Evolutionary conservation across 2,888 invertebrate species (phyloP), one percentile per base, ranked within the genome.

Genomic region (Morpho achilles): DNA sequence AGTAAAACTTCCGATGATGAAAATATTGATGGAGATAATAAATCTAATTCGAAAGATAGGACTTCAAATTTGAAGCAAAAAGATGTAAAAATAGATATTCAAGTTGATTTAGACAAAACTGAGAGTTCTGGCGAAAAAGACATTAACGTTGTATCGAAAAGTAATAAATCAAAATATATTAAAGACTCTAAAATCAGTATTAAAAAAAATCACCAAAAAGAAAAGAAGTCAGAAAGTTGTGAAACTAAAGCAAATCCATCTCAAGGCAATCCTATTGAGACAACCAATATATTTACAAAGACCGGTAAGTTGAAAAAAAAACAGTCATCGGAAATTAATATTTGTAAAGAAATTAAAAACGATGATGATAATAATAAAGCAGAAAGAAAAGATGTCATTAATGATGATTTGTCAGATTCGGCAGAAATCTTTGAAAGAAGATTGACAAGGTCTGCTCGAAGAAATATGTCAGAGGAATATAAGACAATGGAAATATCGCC

Each of bases 401-500:
- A 56, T 10, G 55, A 53, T 55, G 41, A 40, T 32, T 53, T 67
- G 45, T 53, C 59, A 49, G 61, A 62, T 48, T 45, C 57, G 50
- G 44, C 50, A 40, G 64, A 58, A 9, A 61, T 47, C 61, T 46
- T 45, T 48, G 60, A 68, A 46, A 69, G 61, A 49, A 55, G 79
- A 59, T 62, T 78, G 3, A 80, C 80, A 41, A 75, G 82, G 66
- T 79, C 80, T 22, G 68, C 67, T 41, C 73, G 61, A 60, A 77
- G 73, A 69, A 65, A 3, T 54, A 58, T 64, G 10, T 52, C 49
- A 5, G 59, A 50, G n/a, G 65, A 65, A 52, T 58, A 58, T 7
- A 32, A 16, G 4, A 59, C 41, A 8, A 42, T 57, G 39, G 60
- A 58, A 16, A 53, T 42, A 8, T 68, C 56, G 42, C 60, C 50